phyloP scores from a whole-genome alignment of 2,113 vertebrate genomes.

The Sphyrna mokarran region DNA sequence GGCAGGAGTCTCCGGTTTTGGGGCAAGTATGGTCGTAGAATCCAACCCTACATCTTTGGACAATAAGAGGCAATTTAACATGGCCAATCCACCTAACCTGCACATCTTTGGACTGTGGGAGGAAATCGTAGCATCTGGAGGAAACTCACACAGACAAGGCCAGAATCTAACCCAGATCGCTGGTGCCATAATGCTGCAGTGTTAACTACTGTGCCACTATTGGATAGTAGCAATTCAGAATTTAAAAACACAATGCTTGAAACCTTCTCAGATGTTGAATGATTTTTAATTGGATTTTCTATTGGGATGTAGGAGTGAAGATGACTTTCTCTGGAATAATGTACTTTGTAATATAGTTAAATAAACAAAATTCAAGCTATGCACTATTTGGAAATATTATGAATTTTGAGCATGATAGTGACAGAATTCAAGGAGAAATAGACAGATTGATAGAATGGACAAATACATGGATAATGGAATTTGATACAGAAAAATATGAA shows the following conservation, averaged over 20 bases:
- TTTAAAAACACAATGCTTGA: not conserved
- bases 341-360: not conserved
- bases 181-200: too few relatives aligned
- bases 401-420: not conserved
- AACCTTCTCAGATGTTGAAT: not conserved
- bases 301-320: not conserved
- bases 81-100: too few relatives aligned
- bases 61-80: too few relatives aligned
- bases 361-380: not conserved
- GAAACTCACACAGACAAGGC: too few relatives aligned
- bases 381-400: not conserved
- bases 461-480: not conserved
- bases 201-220: too few relatives aligned
- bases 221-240: not conserved
- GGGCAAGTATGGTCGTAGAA: too few relatives aligned
- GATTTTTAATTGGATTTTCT: not conserved
- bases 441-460: not conserved
- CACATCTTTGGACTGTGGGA: too few relatives aligned
- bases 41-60: too few relatives aligned
- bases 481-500: not conserved
- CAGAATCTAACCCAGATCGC: too few relatives aligned
- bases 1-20: too few relatives aligned
- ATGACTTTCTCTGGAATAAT: not conserved
- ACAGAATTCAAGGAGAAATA: not conserved
- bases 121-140: too few relatives aligned